Evolutionary conservation across 2,113 vertebrate species (phyloP).

Genomic region (Piaya cayana): DNA sequence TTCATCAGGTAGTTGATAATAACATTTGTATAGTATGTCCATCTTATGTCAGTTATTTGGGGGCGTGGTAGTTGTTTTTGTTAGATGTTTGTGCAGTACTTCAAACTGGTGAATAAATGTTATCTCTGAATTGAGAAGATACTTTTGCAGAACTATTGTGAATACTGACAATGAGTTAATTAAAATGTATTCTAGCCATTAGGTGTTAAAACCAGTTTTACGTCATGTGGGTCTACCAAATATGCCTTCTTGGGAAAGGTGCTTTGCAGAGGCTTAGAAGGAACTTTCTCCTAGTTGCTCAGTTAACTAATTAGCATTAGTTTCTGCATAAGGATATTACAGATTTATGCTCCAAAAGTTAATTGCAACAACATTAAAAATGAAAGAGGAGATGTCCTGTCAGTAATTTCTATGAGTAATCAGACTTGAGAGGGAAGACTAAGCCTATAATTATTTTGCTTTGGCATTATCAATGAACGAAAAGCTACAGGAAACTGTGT

Average conservation of each 20-base stretch:
- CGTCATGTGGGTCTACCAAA: neutral
- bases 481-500: neutral
- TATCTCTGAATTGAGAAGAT: neutral
- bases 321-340: neutral
- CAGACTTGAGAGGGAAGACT: neutral
- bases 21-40: neutral
- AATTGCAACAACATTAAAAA: neutral
- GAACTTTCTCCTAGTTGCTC: neutral
- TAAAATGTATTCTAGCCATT: neutral
- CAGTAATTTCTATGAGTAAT: neutral
- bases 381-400: neutral
- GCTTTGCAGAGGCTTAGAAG: neutral
- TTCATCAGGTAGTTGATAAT: neutral
- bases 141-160: neutral
- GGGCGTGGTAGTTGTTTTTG: neutral
- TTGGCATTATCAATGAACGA: neutral
- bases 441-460: neutral
- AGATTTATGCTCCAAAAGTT: neutral
- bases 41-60: neutral
- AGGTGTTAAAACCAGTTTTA: neutral
- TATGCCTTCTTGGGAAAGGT: neutral
- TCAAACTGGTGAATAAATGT: neutral
- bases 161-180: neutral
- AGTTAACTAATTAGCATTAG: neutral
- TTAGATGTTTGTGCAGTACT: neutral